Evolutionary conservation across 2,888 invertebrate genomes (phyloP), one percentile per base, ranked within the genome.

Genomic region (Agrilus cyanescens): DNA sequence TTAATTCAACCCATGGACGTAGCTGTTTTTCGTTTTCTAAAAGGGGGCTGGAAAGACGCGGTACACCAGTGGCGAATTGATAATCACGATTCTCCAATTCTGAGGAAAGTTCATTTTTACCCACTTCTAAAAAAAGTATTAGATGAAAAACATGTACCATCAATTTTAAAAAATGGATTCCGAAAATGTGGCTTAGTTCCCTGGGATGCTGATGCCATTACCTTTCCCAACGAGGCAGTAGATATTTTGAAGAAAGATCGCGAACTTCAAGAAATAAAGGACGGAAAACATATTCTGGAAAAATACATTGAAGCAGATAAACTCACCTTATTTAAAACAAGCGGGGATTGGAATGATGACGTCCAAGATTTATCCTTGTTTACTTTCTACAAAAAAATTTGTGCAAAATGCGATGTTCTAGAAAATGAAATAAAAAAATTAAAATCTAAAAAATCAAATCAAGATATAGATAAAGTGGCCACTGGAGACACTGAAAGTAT

Each of bases 1-100:
- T 49, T 63, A 7, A 43, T 62, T 5, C 63, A 65, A 41, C 64
- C 62, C 4, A 50, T 64, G 45, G 60, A 65, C 45, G 57, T 62
- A 6, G 52, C 54, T 13, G 53, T 63, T 18, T 63, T 65, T 48
- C 55, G 52, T 41, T 50, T 56, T 12, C 40, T 62, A 15, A 60
- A 62, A 49, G 37, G 12, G 29, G 44, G 43, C 32, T 61, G 60
- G 62, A 58, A 49, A 40, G 50, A 54, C 35, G 46, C 40, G 4
- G 52, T 56, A 15, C 46, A n/a, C n/a, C n/a, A n/a, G n/a, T n/a
- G n/a, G n/a, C 38, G 52, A 45, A 36, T 54, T 13, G 34, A 51
- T 13, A 49, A 53, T 37, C 41, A 49, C 30, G 50, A 50, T 6
- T 16, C 43, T 37, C 40, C 45, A 35, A 40, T 57, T 15, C 53